phyloP scores from a whole-genome alignment of 2,113 vertebrate species.

The Variabilichromis moorii region DNA sequence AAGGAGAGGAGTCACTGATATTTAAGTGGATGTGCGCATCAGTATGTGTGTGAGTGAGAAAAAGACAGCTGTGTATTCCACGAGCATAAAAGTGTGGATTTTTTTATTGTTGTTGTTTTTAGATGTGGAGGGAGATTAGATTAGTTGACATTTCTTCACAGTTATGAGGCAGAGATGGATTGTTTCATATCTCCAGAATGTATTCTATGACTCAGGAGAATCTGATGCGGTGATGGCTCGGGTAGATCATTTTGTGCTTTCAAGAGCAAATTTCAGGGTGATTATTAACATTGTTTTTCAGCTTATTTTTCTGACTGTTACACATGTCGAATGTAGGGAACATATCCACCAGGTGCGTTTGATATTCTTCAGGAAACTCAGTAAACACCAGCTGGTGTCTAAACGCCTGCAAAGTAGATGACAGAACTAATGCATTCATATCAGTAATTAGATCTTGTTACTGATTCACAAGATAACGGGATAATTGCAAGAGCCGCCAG shows the following conservation, averaged over 20 bases:
- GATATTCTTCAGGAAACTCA: neutral
- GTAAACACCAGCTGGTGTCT: neutral
- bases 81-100: constrained; percentile 1
- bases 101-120: neutral
- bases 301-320: neutral
- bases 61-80: constrained; percentile 2
- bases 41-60: neutral
- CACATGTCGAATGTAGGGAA: neutral
- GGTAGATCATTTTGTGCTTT: neutral
- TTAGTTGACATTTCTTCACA: neutral
- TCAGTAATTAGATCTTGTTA: neutral
- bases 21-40: constrained; percentile 12
- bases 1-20: constrained; percentile 27
- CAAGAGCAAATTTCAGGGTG: neutral
- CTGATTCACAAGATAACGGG: neutral
- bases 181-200: neutral
- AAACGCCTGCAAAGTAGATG: neutral
- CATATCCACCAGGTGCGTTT: neutral
- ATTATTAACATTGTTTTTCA: neutral
- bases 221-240: neutral
- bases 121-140: constrained; percentile 3
- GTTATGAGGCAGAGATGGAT: constrained; percentile 28
- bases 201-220: neutral
- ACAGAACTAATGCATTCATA: neutral
- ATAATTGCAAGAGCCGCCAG: neutral